Evolutionary conservation across 2,797 vertebrate genomes (phyloP).

Genomic region (Microhierax caerulescens): DNA sequence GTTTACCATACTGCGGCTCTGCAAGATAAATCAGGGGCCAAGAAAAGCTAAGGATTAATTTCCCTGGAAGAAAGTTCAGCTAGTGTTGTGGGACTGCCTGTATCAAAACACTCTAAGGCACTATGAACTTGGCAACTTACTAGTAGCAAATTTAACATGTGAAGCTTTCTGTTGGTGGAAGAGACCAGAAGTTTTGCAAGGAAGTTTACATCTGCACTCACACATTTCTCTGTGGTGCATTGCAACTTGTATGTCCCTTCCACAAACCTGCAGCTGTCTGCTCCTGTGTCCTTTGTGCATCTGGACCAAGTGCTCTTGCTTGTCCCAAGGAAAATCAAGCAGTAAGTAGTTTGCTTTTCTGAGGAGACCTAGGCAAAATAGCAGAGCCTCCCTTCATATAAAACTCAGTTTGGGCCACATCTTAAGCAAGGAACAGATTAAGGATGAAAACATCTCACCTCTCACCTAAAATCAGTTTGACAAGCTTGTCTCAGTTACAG

Average conservation of each 20-base stretch:
- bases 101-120: background rate
- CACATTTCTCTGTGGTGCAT: background rate
- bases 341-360: background rate
- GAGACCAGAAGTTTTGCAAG: background rate
- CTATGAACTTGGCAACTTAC: background rate
- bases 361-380: background rate
- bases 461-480: background rate
- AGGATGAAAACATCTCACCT: background rate
- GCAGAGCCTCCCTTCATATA: background rate
- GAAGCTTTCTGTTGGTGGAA: background rate
- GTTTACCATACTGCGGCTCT: slow-evolving; percentile 15
- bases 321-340: background rate
- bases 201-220: background rate
- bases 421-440: background rate
- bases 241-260: background rate
- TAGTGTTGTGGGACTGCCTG: background rate
- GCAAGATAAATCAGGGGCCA: background rate
- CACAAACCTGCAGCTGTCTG: background rate
- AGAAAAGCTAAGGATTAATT: background rate
- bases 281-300: background rate
- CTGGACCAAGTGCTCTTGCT: background rate
- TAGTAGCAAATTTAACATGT: background rate
- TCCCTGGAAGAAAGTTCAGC: background rate
- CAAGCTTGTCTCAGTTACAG: background rate
- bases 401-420: background rate